Base-by-base conservation (phyloP, 2,113 vertebrate species). In the Felis chaus region DNA sequence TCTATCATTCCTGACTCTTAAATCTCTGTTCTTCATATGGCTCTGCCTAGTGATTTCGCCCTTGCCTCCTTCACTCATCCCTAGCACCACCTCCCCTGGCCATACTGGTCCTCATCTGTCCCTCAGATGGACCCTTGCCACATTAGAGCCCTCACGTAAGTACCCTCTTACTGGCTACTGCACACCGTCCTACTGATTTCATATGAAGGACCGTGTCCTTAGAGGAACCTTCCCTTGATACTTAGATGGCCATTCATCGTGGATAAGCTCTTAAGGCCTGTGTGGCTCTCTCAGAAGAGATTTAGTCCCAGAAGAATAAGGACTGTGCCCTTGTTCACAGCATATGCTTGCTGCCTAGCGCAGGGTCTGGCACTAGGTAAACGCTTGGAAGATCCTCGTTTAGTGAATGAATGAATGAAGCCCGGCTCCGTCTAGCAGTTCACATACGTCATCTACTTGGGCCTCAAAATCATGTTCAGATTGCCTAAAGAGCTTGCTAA, bases 401-500 rank as follows among this genome's bases (percentile, higher is more conserved):
- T 16, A 80, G 16, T 21, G 41, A 81, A 15, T 74, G 50, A 66
- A 21, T n/a, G 39, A 76, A 53, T 21, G 14, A 48, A 74, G 45
- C 41, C 4, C 25, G 23, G 14, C 7, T 6, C 5, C 0, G 5
- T 48, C 73, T n/a, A 2, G 5, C 53, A n/a, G 0, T 33, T 55
- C 68, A 68, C 16, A 33, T 10, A 3, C 14, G 9, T 79, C 9
- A 29, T 83, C 39, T 74, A 27, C 63, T 94, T 23, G 6, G 29
- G 68, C 80, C n/a, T 84, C 27, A 41, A 13, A 65, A n/a, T 25
- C 19, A 50, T 39, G 10, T 12, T 87, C 33, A 78, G 1, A 65
- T 16, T 57, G 29, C 63, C 76, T 45, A 69, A 29, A 79, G 65
- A 88, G 11, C 6, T 73, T 66, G 45, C 29, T 29, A 76, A 48